Base-by-base conservation (phyloP, 2,888 invertebrate species). In the Coenonympha glycerion region DNA sequence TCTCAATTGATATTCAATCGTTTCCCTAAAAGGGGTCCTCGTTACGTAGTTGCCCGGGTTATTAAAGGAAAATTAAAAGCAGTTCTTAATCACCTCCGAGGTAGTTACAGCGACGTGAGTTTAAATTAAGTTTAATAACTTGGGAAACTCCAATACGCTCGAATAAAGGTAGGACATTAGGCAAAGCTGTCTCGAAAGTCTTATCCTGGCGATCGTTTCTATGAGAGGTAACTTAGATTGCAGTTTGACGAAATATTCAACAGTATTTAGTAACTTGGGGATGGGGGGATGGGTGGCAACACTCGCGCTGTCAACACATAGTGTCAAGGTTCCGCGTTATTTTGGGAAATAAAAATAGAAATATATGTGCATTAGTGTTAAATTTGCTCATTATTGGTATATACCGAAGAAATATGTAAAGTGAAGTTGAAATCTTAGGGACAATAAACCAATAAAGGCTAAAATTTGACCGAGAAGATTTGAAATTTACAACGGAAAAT, bases 121-220 rank as follows among this genome's bases (percentile, higher is more conserved):
- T 45, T 45, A 24, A 45, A 45, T 45, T 45, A 34, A 45, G 34
- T 45, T 45, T 45, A 34, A 45, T 45, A 45, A 45, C 45, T 45
- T 34, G 1, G 16, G 13, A 8, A 45, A 34, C 45, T 45, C 34
- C 45, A 34, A 45, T 34, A 45, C 34, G 45, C 45, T 45, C 24
- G 45, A 45, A 45, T 45, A 45, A 45, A 45, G 45, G 31, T 42
- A 42, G 45, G 45, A 33, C 34, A 45, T 45, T 45, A 45, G 24
- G 24, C 26, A 24, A 45, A 45, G 45, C 45, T 45, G 33, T 45
- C 24, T 45, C 24, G 16, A 34, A 45, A 45, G 45, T 45, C 45
- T 45, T 24, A 45, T 34, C 34, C 24, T 8, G 24, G 24, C 26
- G 34, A 45, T 45, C 34, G 45, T n/a, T 45, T 34, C 34, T 45